A percentile compares a stretch with the other conserved stretches of the same genome.
These are phyloP conservation scores for Heteronetta atricapilla DNA, from an alignment of 2,113 vertebrate genomes.

Conservation along the genomic window DNA sequence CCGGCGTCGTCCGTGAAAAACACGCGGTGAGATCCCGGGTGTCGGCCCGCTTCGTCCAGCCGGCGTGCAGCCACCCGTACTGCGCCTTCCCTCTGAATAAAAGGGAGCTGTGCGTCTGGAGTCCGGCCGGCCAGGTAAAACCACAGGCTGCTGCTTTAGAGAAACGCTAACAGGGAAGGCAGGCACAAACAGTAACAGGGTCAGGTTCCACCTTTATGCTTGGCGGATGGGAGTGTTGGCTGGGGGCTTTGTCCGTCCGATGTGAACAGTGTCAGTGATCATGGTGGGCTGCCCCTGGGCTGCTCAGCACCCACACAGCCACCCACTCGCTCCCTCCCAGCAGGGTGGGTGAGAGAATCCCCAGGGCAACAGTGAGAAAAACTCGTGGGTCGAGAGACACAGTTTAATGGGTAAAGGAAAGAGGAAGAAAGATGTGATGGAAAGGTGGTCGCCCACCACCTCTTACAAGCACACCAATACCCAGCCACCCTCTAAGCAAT, in stretches of 20 bases:
- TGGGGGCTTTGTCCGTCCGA: not conserved
- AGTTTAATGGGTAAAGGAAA: not conserved
- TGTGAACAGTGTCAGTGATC: not conserved
- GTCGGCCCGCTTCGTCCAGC: slow-evolving; percentile 73
- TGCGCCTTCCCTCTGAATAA: slow-evolving; percentile 77
- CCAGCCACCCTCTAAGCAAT: not conserved
- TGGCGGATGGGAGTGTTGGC: not conserved
- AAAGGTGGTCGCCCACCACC: not conserved
- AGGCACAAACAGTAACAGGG: not conserved
- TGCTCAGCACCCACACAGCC: not conserved
- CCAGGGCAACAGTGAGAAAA: not conserved
- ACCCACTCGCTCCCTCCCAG: not conserved
- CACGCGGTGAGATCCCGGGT: slow-evolving; percentile 48
- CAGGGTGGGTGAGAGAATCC: fast-evolving
- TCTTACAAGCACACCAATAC: not conserved
- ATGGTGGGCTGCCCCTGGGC: too few species aligned
- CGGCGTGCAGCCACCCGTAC: slow-evolving; percentile 72
- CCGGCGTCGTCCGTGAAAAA: slow-evolving; percentile 59
- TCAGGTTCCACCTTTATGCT: not conserved
- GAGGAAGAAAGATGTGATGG: not conserved
- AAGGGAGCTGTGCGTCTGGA: slow-evolving; percentile 79
- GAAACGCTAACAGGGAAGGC: not conserved
- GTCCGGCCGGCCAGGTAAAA: slow-evolving; percentile 69
- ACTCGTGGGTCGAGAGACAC: fast-evolving
- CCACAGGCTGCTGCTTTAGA: not conserved